Evolutionary conservation across 2,888 invertebrate genomes (phyloP).

Genomic region (Latrodectus hesperus): DNA sequence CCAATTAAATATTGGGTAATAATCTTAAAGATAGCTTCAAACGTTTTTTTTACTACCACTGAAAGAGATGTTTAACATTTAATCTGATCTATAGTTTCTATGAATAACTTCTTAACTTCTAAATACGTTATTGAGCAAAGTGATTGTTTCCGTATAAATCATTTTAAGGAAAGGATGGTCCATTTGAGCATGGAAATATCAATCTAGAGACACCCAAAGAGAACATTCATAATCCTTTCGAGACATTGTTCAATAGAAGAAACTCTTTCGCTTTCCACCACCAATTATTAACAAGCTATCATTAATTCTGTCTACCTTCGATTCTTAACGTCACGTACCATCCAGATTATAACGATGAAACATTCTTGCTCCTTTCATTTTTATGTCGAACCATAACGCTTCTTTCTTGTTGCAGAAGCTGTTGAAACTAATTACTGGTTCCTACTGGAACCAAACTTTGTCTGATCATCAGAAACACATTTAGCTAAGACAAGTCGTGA

Average conservation of each 20-base stretch:
- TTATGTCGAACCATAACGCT: conserved; percentile 64
- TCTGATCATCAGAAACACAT: conserved; percentile 69
- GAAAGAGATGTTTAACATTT: too few relatives aligned
- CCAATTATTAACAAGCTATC: conserved; percentile 67
- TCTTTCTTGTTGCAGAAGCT: conserved; percentile 54
- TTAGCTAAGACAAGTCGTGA: conserved; percentile 60
- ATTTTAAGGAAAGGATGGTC: too few relatives aligned
- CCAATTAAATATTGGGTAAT: too few relatives aligned
- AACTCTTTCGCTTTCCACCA: conserved; percentile 38
- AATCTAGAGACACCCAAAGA: not conserved
- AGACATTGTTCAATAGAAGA: conserved; percentile 57
- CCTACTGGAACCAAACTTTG: conserved; percentile 58
- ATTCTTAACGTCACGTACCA: conserved; percentile 58
- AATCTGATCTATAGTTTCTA: too few relatives aligned
- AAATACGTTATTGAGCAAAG: too few relatives aligned
- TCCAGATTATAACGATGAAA: conserved; percentile 52
- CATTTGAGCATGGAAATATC: too few relatives aligned
- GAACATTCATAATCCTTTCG: not conserved
- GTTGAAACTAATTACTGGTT: conserved; percentile 68
- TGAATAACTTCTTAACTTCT: too few relatives aligned
- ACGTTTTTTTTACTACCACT: too few relatives aligned
- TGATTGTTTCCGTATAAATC: too few relatives aligned
- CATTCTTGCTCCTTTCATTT: conserved; percentile 59
- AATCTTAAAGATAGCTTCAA: too few relatives aligned
- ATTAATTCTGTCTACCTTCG: conserved; percentile 64